These are phyloP conservation scores for Apocheima hispidaria DNA, from an alignment of 2,888 invertebrate species.

Conservation along the genomic window DNA sequence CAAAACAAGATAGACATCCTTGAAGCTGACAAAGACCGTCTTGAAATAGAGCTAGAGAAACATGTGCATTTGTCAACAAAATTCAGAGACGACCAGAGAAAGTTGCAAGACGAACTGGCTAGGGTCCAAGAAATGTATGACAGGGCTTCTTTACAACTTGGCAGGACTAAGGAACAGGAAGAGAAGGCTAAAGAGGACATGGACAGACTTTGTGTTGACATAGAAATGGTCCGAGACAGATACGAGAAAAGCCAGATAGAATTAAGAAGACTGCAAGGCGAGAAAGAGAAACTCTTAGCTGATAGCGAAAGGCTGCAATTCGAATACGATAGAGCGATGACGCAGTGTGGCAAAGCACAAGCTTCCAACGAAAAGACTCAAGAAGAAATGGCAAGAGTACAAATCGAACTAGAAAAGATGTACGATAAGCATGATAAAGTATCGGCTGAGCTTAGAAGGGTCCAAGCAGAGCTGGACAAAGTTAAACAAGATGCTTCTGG, in stretches of 20 bases:
- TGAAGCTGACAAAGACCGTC: constrained; percentile 94
- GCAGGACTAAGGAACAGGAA: constrained; percentile 95
- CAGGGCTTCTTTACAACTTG: constrained; percentile 93
- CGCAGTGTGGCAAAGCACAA: constrained; percentile 94
- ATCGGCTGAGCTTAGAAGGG: constrained; percentile 92
- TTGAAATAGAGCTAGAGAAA: constrained; percentile 95
- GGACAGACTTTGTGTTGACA: constrained; percentile 91
- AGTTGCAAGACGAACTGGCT: constrained; percentile 94
- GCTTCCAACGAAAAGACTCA: constrained; percentile 95
- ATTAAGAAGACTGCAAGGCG: constrained; percentile 92
- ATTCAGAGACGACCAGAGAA: constrained; percentile 93
- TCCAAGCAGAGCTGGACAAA: constrained; percentile 91
- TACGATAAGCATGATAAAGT: constrained; percentile 96
- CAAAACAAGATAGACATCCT: constrained; percentile 95
- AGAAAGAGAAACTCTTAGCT: constrained; percentile 93
- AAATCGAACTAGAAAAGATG: constrained; percentile 95
- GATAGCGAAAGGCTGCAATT: constrained; percentile 94
- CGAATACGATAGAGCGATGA: constrained; percentile 94
- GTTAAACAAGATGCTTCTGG: constrained; percentile 90
- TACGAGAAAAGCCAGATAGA: constrained; percentile 96
- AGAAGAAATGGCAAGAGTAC: constrained; percentile 94
- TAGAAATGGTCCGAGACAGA: constrained; percentile 95
- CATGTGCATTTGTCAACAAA: constrained; percentile 92
- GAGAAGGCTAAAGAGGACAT: constrained; percentile 95
- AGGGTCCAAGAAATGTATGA: constrained; percentile 96